phyloP scores from a whole-genome alignment of 1,140 invertebrate genomes.

The Aphaenogaster ashmeadi region DNA sequence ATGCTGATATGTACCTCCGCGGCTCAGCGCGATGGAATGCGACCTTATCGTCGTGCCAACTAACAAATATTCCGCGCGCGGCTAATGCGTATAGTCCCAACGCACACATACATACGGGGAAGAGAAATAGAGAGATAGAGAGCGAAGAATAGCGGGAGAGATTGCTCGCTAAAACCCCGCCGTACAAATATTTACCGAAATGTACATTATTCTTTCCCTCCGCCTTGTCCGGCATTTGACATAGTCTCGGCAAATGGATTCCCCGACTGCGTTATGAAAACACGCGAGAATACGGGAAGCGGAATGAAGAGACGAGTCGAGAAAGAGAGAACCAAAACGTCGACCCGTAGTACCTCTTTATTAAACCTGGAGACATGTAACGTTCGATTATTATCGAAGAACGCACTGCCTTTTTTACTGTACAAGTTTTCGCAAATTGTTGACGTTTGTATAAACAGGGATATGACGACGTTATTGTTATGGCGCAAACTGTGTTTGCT shows the following conservation, averaged over 20 bases:
- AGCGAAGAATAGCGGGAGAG: not conserved
- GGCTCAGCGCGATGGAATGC: conserved; percentile 64
- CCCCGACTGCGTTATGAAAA: conserved; percentile 35
- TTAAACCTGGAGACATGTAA: conserved; percentile 24
- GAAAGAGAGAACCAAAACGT: not conserved
- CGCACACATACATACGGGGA: not conserved
- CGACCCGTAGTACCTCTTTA: not conserved
- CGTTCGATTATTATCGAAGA: conserved; percentile 26
- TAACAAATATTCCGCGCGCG: conserved; percentile 69
- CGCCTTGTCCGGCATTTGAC: conserved; percentile 35
- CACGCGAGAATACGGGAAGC: not conserved
- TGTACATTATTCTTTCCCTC: conserved; percentile 43
- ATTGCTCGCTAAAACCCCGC: conserved; percentile 20
- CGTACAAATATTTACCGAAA: conserved; percentile 67
- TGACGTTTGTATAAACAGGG: conserved; percentile 22
- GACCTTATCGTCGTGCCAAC: conserved; percentile 73
- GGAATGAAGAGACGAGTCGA: not conserved
- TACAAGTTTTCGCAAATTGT: conserved; percentile 20
- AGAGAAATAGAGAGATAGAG: conserved; percentile 6
- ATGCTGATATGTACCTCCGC: conserved; percentile 64
- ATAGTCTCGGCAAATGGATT: conserved; percentile 26
- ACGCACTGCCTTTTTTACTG: not conserved
- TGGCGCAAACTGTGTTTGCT: conserved; percentile 9
- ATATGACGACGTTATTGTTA: conserved; percentile 46
- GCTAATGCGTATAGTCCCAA: conserved; percentile 19